phyloP scores from a whole-genome alignment of 2,797 vertebrate genomes.

The Manis crassicaudata region DNA sequence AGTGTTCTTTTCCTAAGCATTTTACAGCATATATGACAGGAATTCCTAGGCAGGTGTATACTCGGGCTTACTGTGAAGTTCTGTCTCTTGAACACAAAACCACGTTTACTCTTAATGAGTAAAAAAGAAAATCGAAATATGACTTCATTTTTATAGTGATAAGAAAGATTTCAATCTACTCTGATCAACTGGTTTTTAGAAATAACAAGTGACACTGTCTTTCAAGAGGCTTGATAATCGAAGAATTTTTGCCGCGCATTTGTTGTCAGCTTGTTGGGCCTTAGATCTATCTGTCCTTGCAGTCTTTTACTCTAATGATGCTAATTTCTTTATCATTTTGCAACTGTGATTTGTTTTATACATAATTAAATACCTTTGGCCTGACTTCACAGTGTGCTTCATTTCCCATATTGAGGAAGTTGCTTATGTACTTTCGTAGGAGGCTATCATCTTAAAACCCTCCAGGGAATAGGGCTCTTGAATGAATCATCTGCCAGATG shows the following conservation, averaged over 20 bases:
- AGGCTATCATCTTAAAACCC: constrained; percentile 45
- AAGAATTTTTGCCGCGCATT: not conserved
- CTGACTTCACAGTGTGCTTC: constrained; percentile 26
- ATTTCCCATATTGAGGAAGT: constrained; percentile 51
- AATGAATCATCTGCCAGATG: constrained; percentile 10
- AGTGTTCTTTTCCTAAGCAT: not conserved
- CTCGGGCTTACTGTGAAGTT: not conserved
- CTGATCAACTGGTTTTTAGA: not conserved
- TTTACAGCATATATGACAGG: not conserved
- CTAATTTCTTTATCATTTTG: constrained; percentile 49
- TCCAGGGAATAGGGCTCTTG: constrained; percentile 40
- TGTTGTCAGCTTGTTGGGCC: not conserved
- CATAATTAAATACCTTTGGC: constrained; percentile 66
- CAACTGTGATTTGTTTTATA: constrained; percentile 55
- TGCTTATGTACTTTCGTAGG: constrained; percentile 19
- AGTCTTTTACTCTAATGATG: not conserved
- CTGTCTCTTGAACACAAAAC: not conserved
- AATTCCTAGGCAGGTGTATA: not conserved
- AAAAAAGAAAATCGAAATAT: constrained; percentile 13
- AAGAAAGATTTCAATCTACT: not conserved
- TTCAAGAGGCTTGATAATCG: not conserved
- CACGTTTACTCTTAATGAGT: not conserved
- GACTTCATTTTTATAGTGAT: not conserved
- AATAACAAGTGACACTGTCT: not conserved
- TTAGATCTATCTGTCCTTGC: not conserved